These are phyloP conservation scores for Plecturocebus donacophilus DNA, from an alignment of 2,113 vertebrate species.

Conservation along the genomic window DNA sequence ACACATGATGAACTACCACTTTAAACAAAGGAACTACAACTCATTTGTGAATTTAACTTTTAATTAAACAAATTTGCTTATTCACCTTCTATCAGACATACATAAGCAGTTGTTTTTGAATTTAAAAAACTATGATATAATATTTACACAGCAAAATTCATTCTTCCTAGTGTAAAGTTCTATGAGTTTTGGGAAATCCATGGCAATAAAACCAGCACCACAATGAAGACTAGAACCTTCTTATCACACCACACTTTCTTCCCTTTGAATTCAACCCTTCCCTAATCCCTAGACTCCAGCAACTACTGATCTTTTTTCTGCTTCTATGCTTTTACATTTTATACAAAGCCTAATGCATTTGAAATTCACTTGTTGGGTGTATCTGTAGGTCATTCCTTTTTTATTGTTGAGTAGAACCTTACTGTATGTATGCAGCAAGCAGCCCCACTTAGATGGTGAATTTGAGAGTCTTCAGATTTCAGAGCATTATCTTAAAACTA, in stretches of 20 bases:
- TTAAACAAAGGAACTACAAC: background rate
- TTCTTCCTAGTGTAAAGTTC: background rate
- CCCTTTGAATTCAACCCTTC: too few relatives aligned
- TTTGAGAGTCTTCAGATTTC: background rate
- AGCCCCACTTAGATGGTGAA: rapidly evolving
- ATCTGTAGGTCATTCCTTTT: background rate
- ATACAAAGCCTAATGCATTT: background rate
- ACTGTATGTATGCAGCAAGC: background rate
- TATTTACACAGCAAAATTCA: background rate
- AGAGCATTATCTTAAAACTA: background rate
- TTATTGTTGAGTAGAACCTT: background rate
- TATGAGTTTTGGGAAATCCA: background rate
- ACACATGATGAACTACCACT: background rate
- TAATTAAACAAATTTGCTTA: background rate
- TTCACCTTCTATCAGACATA: background rate
- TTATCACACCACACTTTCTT: background rate
- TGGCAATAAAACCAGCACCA: background rate
- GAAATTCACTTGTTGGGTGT: background rate
- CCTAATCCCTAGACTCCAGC: background rate
- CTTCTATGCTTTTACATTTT: background rate
- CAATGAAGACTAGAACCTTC: background rate
- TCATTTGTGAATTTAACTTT: background rate
- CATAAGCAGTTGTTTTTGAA: background rate
- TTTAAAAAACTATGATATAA: background rate
- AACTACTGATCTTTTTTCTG: background rate